Percentiles rank a stretch among this genome's conserved stretches.
Evolutionary conservation across 2,888 invertebrate genomes (phyloP).

Genomic region (Heteropelma amictum): DNA sequence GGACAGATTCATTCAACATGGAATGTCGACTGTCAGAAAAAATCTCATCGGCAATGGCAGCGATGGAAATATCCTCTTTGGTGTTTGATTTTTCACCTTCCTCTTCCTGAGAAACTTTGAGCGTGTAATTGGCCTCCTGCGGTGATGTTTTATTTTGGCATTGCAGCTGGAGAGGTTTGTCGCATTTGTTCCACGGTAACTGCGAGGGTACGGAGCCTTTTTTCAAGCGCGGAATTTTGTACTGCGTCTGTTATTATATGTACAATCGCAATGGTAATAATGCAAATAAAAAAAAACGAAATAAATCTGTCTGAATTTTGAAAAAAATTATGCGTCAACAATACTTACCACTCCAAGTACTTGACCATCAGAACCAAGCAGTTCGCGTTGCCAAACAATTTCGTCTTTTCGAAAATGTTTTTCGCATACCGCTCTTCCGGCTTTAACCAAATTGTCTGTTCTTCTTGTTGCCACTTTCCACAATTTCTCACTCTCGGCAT

Average conservation of each 20-base stretch:
- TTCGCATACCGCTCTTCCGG: slow-evolving; percentile 17
- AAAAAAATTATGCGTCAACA: not conserved
- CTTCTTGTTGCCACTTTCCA: slow-evolving; percentile 30
- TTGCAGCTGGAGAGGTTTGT: not conserved
- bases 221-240: slow-evolving; percentile 32
- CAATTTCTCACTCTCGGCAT: slow-evolving; percentile 4
- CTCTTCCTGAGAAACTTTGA: not conserved
- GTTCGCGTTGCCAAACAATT: slow-evolving; percentile 15
- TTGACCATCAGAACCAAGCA: not conserved
- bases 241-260: slow-evolving; percentile 5
- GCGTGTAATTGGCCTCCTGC: not conserved
- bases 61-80: not conserved
- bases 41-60: not conserved
- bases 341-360: slow-evolving; percentile 31
- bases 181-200: slow-evolving; percentile 35
- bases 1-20: not conserved
- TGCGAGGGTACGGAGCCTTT: slow-evolving; percentile 34
- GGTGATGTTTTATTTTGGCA: not conserved
- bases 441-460: not conserved
- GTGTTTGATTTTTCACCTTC: not conserved
- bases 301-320: not conserved
- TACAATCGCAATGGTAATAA: slow-evolving; percentile 2
- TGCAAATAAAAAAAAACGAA: not conserved
- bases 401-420: slow-evolving; percentile 29
- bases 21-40: not conserved